Evolutionary conservation across 2,888 invertebrate genomes (phyloP).

Genomic region (Unio delphinus): DNA sequence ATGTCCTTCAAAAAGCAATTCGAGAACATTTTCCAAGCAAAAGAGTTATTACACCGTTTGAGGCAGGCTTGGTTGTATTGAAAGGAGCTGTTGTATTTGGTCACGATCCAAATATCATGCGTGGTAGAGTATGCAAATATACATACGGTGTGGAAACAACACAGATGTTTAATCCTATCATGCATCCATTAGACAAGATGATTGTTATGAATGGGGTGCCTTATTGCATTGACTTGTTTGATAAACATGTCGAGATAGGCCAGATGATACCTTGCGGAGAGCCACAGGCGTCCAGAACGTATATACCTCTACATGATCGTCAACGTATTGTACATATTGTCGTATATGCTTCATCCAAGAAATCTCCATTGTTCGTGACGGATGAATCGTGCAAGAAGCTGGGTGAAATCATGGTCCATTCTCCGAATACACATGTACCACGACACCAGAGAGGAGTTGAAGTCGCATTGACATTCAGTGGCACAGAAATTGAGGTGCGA

Average conservation of each 20-base stretch:
- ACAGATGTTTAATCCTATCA: neutral
- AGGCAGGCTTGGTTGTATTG: conserved; percentile 1
- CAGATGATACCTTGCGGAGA: neutral
- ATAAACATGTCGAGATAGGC: conserved; percentile 1
- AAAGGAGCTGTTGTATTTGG: conserved; percentile 3
- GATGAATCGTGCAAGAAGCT: conserved; percentile 2
- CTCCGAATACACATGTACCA: neutral
- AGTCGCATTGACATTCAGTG: no score
- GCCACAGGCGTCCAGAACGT: neutral
- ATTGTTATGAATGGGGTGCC: neutral
- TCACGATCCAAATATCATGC: conserved; percentile 2
- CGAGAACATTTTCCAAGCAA: neutral
- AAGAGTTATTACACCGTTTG: conserved; percentile 1
- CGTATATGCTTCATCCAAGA: conserved; percentile 1
- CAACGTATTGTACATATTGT: neutral
- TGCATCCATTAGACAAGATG: conserved; percentile 2
- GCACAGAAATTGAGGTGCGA: no score
- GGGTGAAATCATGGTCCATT: neutral
- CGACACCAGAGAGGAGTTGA: no score
- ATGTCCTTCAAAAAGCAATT: neutral
- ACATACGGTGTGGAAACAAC: conserved; percentile 1
- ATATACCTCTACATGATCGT: neutral
- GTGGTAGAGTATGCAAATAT: conserved; percentile 1
- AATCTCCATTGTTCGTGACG: neutral
- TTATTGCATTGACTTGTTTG: neutral